A percentile compares a stretch with the other conserved stretches of the same genome.
Conservation (phyloP, 2,888 invertebrate genomes). For the Blastobasis adustella region DNA sequence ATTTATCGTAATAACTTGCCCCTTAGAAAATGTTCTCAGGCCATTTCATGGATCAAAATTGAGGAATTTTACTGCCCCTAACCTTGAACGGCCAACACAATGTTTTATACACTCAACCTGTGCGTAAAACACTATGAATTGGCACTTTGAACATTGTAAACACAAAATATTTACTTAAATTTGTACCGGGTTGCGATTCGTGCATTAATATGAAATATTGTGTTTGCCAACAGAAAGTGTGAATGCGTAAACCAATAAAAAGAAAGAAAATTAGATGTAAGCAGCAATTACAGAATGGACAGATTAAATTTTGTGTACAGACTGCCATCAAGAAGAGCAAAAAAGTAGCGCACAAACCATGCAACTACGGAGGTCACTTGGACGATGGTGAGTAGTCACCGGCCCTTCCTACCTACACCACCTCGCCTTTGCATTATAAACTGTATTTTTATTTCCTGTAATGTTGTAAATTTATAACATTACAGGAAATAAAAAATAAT, state of each 20-base stretch:
- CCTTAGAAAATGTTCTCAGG: constrained; percentile 30
- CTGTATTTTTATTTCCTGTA: no score
- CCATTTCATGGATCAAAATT: constrained; percentile 31
- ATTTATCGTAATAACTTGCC: background rate
- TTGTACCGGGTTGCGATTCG: constrained; percentile 1
- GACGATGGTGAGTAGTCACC: constrained; percentile 30
- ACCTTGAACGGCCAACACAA: constrained; percentile 42
- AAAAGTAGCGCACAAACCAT: constrained; percentile 29
- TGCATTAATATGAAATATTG: constrained; percentile 31
- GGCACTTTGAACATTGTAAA: constrained; percentile 36
- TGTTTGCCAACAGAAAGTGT: constrained; percentile 62
- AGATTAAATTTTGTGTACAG: constrained; percentile 60
- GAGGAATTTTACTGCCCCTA: constrained; percentile 1
- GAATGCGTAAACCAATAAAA: constrained; percentile 35
- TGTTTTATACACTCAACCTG: constrained; percentile 20
- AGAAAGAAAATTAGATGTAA: constrained; percentile 41
- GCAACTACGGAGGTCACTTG: constrained; percentile 27
- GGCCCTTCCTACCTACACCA: no score
- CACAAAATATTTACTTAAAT: constrained; percentile 6
- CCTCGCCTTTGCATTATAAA: no score
- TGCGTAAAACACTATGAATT: constrained; percentile 28
- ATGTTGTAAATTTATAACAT: no score
- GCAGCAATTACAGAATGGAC: constrained; percentile 38
- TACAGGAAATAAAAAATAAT: no score
- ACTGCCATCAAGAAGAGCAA: constrained; percentile 38